These are phyloP conservation scores for Drosophila orena DNA, from an alignment of 1,140 invertebrate species.

Conservation along the genomic window DNA sequence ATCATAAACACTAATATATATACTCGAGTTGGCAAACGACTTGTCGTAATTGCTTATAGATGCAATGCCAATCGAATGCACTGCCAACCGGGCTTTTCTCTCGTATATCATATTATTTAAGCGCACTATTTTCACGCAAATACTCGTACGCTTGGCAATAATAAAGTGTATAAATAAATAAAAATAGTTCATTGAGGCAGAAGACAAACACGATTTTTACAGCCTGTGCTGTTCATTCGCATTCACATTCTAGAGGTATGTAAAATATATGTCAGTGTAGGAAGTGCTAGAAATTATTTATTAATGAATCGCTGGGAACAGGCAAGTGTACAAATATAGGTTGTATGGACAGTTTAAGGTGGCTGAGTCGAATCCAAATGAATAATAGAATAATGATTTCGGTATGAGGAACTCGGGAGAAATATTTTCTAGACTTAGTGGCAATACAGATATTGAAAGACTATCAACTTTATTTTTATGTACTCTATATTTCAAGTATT, in stretches of 20 bases:
- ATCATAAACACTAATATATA: constrained; percentile 18
- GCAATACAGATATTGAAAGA: too few species aligned
- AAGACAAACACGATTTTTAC: constrained; percentile 52
- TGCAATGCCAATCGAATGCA: constrained; percentile 25
- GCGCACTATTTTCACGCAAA: constrained; percentile 34
- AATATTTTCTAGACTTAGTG: constrained; percentile 1
- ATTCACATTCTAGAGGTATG: constrained; percentile 4
- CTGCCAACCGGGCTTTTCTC: constrained; percentile 21
- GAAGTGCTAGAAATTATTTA: constrained; percentile 48
- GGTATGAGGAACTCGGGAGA: not conserved
- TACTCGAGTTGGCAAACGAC: not conserved
- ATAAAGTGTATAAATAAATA: constrained; percentile 58
- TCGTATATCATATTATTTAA: constrained; percentile 39
- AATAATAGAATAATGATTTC: constrained; percentile 28
- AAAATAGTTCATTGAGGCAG: constrained; percentile 66
- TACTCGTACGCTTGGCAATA: constrained; percentile 31
- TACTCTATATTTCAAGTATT: too few species aligned
- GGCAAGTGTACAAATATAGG: constrained; percentile 15
- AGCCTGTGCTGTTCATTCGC: constrained; percentile 9
- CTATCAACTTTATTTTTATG: too few species aligned
- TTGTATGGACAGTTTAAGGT: constrained; percentile 3
- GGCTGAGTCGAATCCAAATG: constrained; percentile 13
- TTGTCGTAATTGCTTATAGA: constrained; percentile 45
- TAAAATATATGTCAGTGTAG: constrained; percentile 28
- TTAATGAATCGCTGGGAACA: constrained; percentile 48